Conservation (phyloP, 2,113 vertebrate species). For the Scolopax mira region DNA sequence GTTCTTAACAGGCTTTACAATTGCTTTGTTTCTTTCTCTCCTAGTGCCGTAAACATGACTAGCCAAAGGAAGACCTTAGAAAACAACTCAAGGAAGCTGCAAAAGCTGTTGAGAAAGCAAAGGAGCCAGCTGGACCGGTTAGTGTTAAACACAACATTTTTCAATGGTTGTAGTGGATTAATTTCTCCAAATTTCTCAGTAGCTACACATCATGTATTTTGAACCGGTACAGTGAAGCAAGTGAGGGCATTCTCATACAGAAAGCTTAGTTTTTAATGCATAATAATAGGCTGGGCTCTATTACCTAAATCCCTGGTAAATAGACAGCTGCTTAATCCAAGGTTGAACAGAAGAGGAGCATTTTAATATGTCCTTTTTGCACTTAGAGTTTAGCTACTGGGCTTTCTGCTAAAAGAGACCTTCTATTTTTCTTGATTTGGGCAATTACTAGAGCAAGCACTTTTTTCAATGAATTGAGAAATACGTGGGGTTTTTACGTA, state of each 20-base stretch:
- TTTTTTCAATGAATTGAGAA: neutral
- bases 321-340: neutral
- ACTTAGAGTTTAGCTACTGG: neutral
- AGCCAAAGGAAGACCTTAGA: conserved; percentile 78
- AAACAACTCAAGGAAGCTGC: conserved; percentile 86
- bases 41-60: conserved; percentile 77
- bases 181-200: neutral
- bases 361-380: neutral
- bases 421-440: neutral
- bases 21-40: conserved; percentile 83
- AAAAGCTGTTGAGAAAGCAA: conserved; percentile 81
- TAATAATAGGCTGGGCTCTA: neutral
- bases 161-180: neutral
- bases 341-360: neutral
- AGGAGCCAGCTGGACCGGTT: conserved; percentile 79
- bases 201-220: neutral
- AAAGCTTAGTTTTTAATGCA: conserved; percentile 16
- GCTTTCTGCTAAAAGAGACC: neutral
- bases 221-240: neutral
- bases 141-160: conserved; percentile 55
- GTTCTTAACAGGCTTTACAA: conserved; percentile 75
- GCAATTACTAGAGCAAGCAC: neutral
- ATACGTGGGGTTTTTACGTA: accelerated
- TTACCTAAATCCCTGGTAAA: neutral
- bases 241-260: neutral